These are phyloP conservation scores for Eubucco bourcierii DNA, from an alignment of 2,113 vertebrate genomes.

Conservation along the genomic window DNA sequence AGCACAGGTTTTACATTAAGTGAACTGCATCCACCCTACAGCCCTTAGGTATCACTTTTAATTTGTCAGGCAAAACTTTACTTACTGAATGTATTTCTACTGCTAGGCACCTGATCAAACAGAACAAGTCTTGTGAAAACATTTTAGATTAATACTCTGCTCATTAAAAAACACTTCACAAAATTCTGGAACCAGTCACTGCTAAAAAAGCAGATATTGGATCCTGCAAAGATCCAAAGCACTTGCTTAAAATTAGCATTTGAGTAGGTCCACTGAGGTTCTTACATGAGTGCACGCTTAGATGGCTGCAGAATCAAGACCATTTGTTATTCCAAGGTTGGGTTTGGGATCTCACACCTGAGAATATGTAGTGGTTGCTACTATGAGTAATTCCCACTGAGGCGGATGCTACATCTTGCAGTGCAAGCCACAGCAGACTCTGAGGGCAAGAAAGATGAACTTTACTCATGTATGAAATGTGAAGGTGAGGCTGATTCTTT, in stretches of 20 bases:
- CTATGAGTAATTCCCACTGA: not conserved
- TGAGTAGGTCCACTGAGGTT: not conserved
- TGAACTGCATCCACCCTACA: not conserved
- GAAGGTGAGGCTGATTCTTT: not conserved
- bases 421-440: not conserved
- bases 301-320: not conserved
- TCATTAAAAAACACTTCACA: conserved; percentile 58
- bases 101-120: not conserved
- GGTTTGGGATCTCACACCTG: conserved; percentile 5
- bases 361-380: not conserved
- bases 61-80: not conserved
- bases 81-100: not conserved
- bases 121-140: not conserved
- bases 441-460: not conserved
- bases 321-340: not conserved
- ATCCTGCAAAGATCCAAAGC: not conserved
- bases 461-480: not conserved
- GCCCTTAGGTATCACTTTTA: not conserved
- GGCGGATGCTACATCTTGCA: not conserved
- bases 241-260: not conserved
- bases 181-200: conserved; percentile 10
- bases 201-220: conserved; percentile 16
- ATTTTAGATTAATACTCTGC: conserved; percentile 38
- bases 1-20: not conserved
- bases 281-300: not conserved